phyloP scores from a whole-genome alignment of 2,888 invertebrate genomes.

The Cantharis nigra region DNA sequence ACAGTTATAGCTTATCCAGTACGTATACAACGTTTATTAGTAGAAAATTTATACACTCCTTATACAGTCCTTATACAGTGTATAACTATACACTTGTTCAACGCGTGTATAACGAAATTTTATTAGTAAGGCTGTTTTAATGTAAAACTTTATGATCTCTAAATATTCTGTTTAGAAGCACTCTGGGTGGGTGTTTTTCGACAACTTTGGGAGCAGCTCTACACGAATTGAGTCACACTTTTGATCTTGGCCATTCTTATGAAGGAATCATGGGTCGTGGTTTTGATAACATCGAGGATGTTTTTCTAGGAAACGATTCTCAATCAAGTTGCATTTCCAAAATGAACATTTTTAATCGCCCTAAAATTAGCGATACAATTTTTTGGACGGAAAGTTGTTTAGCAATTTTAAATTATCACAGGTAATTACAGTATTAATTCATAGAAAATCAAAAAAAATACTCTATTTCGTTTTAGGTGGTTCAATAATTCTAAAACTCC shows the following conservation, averaged over 20 bases:
- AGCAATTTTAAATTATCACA: slow-evolving; percentile 67
- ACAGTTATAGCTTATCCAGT: too few species aligned
- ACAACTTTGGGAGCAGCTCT: slow-evolving; percentile 89
- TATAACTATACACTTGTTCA: too few species aligned
- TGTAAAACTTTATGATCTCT: not conserved
- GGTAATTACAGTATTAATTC: slow-evolving; percentile 50
- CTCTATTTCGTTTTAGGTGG: slow-evolving; percentile 54
- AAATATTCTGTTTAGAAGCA: slow-evolving; percentile 63
- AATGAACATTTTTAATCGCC: not conserved
- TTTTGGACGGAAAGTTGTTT: slow-evolving; percentile 69
- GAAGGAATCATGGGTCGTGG: slow-evolving; percentile 93
- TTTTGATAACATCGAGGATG: slow-evolving; percentile 80
- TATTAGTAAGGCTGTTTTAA: too few species aligned
- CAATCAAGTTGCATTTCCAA: not conserved
- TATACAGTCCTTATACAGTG: too few species aligned
- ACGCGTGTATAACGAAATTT: too few species aligned
- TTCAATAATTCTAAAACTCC: slow-evolving; percentile 50
- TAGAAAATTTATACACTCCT: too few species aligned
- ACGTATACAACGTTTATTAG: too few species aligned
- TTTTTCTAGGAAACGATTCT: slow-evolving; percentile 61
- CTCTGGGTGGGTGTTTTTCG: slow-evolving; percentile 84
- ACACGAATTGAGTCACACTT: slow-evolving; percentile 93
- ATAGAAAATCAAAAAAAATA: not conserved
- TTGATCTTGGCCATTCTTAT: slow-evolving; percentile 89
- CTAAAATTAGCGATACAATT: slow-evolving; percentile 56